These are phyloP conservation scores for Apogon talboti DNA, from an alignment of 2,797 vertebrate species.

Conservation along the genomic window DNA sequence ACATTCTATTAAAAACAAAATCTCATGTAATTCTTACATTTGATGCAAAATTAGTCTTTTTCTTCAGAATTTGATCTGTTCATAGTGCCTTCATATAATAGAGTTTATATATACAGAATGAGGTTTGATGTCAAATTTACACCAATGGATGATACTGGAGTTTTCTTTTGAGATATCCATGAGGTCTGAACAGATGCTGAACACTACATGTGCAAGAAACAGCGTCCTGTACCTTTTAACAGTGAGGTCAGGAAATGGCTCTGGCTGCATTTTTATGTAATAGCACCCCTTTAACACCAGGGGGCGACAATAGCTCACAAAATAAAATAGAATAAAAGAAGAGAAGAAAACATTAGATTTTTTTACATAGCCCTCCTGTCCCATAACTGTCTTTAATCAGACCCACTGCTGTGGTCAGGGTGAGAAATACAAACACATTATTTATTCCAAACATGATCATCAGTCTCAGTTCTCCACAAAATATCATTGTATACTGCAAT, in stretches of 20 bases:
- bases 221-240: background rate
- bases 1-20: no score
- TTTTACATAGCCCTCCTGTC: constrained; percentile 58
- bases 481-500: background rate
- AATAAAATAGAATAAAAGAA: background rate
- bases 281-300: constrained; percentile 37
- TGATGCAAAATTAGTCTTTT: no score
- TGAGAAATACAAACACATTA: background rate
- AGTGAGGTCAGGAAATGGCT: background rate
- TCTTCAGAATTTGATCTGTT: no score
- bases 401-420: constrained; percentile 26
- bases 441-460: background rate
- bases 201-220: background rate
- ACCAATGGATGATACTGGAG: no score
- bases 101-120: no score
- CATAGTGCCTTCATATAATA: no score
- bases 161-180: no score
- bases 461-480: background rate
- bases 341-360: background rate
- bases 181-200: background rate
- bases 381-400: constrained; percentile 27
- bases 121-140: no score
- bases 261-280: constrained; percentile 15
- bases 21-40: no score
- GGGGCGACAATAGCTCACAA: constrained; percentile 50